Percentiles rank a stretch among this genome's conserved stretches.
Evolutionary conservation across 2,888 invertebrate genomes (phyloP).

Genomic region (Autographa pulchrina): DNA sequence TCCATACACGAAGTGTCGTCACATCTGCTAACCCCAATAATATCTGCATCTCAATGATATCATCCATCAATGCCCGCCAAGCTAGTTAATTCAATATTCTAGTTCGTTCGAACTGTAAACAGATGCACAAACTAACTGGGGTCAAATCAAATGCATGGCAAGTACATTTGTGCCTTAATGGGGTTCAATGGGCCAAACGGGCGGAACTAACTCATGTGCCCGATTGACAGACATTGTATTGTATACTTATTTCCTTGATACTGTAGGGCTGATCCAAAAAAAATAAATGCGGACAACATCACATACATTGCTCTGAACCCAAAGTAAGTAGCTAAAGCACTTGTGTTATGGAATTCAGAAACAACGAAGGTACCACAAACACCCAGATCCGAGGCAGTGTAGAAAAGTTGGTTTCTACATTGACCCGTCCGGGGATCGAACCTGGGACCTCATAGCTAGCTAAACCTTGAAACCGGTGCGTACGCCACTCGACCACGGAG

Average conservation of each 20-base stretch:
- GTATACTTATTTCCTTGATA: conserved; percentile 34
- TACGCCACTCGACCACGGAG: too few species aligned
- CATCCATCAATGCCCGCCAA: neutral
- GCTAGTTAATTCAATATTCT: conserved; percentile 11
- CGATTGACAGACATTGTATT: conserved; percentile 35
- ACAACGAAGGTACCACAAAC: too few species aligned
- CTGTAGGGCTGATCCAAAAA: conserved; percentile 18
- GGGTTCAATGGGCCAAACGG: conserved; percentile 59
- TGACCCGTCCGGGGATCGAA: too few species aligned
- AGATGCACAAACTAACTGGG: conserved; percentile 35
- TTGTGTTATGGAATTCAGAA: too few species aligned
- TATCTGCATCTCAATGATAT: neutral
- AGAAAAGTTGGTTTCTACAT: too few species aligned
- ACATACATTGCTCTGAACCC: too few species aligned
- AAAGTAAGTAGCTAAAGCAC: too few species aligned
- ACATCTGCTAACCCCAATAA: neutral
- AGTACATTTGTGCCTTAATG: conserved; percentile 47
- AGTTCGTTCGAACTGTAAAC: conserved; percentile 35
- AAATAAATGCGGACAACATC: too few species aligned
- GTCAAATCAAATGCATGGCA: conserved; percentile 51
- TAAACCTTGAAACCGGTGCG: too few species aligned
- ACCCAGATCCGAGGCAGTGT: too few species aligned
- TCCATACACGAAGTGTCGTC: too few species aligned
- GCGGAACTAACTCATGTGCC: conserved; percentile 47
- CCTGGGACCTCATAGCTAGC: too few species aligned